These are phyloP conservation scores for Bryconaethiops microstoma DNA, from an alignment of 2,797 vertebrate genomes.

Conservation along the genomic window DNA sequence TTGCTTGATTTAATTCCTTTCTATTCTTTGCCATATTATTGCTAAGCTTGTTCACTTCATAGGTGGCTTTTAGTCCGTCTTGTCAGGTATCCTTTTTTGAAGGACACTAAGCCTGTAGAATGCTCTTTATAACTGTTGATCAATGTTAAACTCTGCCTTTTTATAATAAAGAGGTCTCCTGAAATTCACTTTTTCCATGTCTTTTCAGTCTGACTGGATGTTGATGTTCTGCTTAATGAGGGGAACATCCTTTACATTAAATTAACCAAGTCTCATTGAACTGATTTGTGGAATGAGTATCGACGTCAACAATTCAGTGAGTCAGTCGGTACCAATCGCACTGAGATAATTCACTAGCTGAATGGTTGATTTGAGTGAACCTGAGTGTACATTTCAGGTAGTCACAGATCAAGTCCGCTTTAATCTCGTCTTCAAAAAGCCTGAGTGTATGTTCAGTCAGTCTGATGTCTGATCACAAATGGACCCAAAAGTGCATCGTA, in stretches of 20 bases:
- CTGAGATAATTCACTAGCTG: no score
- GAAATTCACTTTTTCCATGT: background rate
- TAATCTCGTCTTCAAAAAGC: background rate
- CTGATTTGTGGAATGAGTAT: background rate
- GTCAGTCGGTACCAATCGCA: no score
- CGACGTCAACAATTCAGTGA: background rate
- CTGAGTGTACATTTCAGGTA: no score
- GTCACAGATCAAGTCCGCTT: no score
- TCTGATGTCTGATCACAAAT: background rate
- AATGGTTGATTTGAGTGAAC: no score
- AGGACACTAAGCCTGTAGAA: slow-evolving; percentile 7
- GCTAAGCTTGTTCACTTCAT: slow-evolving; percentile 59
- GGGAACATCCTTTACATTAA: no score
- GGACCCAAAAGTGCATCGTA: background rate
- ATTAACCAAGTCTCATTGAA: no score
- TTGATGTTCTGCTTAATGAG: background rate
- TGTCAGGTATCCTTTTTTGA: slow-evolving; percentile 17
- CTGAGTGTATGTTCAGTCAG: background rate
- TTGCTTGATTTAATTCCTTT: slow-evolving; percentile 8
- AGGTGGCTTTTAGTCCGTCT: slow-evolving; percentile 66
- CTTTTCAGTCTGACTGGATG: background rate
- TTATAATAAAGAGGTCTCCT: slow-evolving; percentile 36
- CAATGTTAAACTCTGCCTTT: slow-evolving; percentile 26
- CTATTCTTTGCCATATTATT: slow-evolving; percentile 19
- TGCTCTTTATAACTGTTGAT: slow-evolving; percentile 17